phyloP scores from a whole-genome alignment of 2,888 invertebrate genomes.

The Argyresthia albistria region DNA sequence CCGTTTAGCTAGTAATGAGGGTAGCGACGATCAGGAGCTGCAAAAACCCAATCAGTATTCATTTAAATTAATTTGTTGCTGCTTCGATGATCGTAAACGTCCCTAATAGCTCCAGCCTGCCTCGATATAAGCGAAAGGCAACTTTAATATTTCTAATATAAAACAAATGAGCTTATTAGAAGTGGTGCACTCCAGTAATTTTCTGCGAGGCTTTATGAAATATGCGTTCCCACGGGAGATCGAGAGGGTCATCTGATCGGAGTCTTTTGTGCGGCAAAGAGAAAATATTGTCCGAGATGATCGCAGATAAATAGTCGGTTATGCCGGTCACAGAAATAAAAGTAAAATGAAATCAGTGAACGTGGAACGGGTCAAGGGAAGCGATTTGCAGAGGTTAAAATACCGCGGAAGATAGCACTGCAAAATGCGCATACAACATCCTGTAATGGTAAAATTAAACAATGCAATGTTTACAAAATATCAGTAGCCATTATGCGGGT shows the following conservation, averaged over 20 bases:
- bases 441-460: conserved; percentile 1
- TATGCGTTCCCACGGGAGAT: conserved; percentile 37
- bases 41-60: conserved; percentile 28
- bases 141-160: background rate
- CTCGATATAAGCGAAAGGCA: background rate
- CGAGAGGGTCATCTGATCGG: conserved; percentile 46
- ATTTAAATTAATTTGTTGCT: conserved; percentile 25
- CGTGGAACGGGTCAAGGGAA: background rate
- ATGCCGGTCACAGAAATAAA: conserved; percentile 6
- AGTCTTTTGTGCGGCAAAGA: conserved; percentile 41
- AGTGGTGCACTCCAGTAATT: conserved; percentile 13
- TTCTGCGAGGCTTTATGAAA: conserved; percentile 26
- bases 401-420: background rate
- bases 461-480: background rate
- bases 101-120: conserved; percentile 13
- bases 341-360: conserved; percentile 4
- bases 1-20: conserved; percentile 25
- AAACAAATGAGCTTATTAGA: conserved; percentile 4
- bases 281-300: conserved; percentile 45
- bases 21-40: conserved; percentile 31
- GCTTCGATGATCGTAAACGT: conserved; percentile 18
- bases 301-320: conserved; percentile 7
- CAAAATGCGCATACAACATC: background rate
- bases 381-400: background rate
- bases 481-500: conserved; percentile 16